These are phyloP conservation scores for Castor canadensis DNA, from an alignment of 2,113 vertebrate species.

Conservation along the genomic window DNA sequence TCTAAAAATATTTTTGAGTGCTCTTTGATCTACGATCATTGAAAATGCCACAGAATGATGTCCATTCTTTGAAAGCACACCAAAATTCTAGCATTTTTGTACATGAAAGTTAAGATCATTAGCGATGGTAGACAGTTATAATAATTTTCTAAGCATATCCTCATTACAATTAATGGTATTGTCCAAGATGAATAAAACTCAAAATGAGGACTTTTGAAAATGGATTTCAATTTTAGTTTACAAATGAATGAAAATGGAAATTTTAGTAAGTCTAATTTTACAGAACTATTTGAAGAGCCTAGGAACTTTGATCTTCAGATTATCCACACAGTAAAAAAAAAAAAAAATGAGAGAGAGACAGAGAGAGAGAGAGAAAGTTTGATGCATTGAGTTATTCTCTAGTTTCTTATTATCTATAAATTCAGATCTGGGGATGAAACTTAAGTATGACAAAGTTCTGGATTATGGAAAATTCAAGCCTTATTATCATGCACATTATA, in stretches of 20 bases:
- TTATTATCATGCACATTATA: background rate
- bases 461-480: background rate
- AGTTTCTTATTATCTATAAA: background rate
- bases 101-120: constrained; percentile 8
- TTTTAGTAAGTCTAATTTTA: background rate
- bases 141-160: background rate
- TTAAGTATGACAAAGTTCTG: background rate
- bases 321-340: background rate
- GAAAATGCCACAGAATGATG: background rate
- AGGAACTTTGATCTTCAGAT: background rate
- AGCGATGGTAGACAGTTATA: background rate
- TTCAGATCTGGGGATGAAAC: background rate
- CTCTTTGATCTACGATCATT: background rate
- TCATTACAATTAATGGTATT: background rate
- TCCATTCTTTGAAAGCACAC: background rate
- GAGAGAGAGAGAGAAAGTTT: background rate
- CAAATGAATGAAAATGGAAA: background rate
- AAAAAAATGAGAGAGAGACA: no score
- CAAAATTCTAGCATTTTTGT: constrained; percentile 20
- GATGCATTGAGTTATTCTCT: background rate
- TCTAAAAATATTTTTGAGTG: background rate
- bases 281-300: background rate
- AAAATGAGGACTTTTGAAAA: background rate
- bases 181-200: background rate
- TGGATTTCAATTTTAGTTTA: constrained; percentile 4